Evolutionary conservation across 2,113 vertebrate genomes (phyloP), one percentile per base, ranked within the genome.

Genomic region (Burhinus oedicnemus): DNA sequence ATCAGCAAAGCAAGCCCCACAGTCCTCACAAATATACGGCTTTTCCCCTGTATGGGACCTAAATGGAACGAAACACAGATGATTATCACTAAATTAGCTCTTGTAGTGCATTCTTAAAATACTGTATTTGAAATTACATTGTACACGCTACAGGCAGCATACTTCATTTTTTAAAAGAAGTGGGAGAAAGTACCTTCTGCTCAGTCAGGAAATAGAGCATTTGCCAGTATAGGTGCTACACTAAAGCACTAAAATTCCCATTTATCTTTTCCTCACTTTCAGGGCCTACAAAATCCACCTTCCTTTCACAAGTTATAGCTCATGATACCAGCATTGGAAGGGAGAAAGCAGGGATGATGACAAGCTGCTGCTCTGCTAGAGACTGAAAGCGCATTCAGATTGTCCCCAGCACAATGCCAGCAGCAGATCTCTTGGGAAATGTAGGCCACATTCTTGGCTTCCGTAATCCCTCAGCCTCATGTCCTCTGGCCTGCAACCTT

Each of bases 41-140:
- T 97, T 98, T 84, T 98, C 98, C 57, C 98, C 98, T 2, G 98
- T 98, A 54, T 98, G 98, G 62, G 97, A 98, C 78, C 98, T 98
- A 42, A 32, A 27, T 3, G 65, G 58, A 92, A 32, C 4, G 2
- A 47, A 71, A 9, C 19, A 62, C 15, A 49, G 36, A 19, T 0
- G 4, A 22, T 18, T 9, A 36, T 42, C 42, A n/a, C 71, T 26
- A 49, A 83, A 75, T 17, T 4, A 76, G 15, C 10, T 71, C 47
- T 25, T 5, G 6, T 3, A 52, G 19, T 1, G 13, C 25, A 18
- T 26, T 64, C 58, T 42, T 32, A 26, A 75, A 83, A 58, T 5
- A n/a, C 0, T 8, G 7, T 23, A 27, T 25, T 40, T 27, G 38
- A 52, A 75, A 89, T 4, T 0, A 18, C 2, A 1, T 32, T 65